Percentiles rank a stretch among this genome's conserved stretches.
Evolutionary conservation across 2,113 vertebrate species (phyloP).

Genomic region (Butorides virescens): DNA sequence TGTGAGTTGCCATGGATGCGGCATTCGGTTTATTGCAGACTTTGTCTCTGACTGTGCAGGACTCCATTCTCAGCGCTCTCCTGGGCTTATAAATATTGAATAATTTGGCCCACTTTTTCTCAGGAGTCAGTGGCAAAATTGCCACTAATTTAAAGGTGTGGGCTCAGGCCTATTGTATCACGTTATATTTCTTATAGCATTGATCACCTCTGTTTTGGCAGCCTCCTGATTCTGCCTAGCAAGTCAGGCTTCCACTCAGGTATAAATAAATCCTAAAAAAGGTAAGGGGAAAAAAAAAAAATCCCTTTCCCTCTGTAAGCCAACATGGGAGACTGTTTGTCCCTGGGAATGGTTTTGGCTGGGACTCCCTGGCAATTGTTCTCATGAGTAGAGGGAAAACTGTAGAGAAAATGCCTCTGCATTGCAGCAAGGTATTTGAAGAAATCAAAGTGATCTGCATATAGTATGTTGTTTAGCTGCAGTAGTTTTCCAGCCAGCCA

Average conservation of each 20-base stretch:
- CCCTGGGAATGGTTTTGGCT: neutral
- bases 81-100: slow-evolving; percentile 23
- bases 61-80: neutral
- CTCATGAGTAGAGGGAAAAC: neutral
- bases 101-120: slow-evolving; percentile 3
- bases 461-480: slow-evolving; percentile 36
- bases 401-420: slow-evolving; percentile 30
- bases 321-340: neutral
- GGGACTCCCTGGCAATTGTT: neutral
- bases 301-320: neutral
- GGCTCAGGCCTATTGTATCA: neutral
- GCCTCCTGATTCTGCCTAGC: neutral
- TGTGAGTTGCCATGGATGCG: slow-evolving; percentile 42
- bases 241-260: neutral
- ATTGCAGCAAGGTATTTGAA: slow-evolving; percentile 55
- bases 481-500: slow-evolving; percentile 23
- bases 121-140: slow-evolving; percentile 6
- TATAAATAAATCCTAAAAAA: neutral
- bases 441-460: slow-evolving; percentile 47
- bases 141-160: neutral
- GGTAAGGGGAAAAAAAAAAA: neutral
- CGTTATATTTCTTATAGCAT: neutral
- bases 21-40: neutral
- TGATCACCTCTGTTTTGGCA: neutral
- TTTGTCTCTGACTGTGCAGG: slow-evolving; percentile 13